Conservation (phyloP, 2,113 vertebrate species). For the Pelmatolapia mariae region DNA sequence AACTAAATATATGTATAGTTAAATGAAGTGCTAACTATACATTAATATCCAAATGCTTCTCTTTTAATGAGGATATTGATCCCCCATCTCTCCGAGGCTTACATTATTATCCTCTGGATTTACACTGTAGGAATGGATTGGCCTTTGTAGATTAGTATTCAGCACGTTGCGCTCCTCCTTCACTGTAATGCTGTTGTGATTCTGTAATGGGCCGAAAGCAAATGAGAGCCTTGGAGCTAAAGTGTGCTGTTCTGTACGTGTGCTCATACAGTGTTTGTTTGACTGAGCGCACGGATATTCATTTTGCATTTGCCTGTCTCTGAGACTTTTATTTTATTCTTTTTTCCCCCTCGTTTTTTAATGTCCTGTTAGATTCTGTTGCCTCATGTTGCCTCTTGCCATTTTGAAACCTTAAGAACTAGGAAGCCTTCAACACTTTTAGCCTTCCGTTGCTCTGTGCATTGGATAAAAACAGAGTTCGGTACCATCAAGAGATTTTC, state of each 20-base stretch:
- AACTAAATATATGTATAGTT: background rate
- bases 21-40: conserved; percentile 8
- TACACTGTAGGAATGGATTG: conserved; percentile 53
- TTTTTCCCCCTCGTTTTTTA: background rate
- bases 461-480: conserved; percentile 3
- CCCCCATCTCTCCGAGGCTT: conserved; percentile 31
- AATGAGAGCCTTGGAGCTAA: conserved; percentile 55
- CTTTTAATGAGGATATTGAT: conserved; percentile 58
- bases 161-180: conserved; percentile 45
- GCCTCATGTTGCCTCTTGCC: background rate
- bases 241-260: conserved; percentile 19
- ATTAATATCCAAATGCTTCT: conserved; percentile 32
- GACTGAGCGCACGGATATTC: background rate
- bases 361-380: background rate
- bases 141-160: conserved; percentile 62
- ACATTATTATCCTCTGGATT: conserved; percentile 59
- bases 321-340: background rate
- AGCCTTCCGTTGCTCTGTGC: background rate
- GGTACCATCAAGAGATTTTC: conserved; percentile 20
- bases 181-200: conserved; percentile 59
- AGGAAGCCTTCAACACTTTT: background rate
- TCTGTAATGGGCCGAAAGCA: conserved; percentile 52
- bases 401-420: background rate
- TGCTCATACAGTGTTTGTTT: conserved; percentile 9
- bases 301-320: background rate